Evolutionary conservation across 2,113 vertebrate genomes (phyloP).

Genomic region (Piliocolobus tephrosceles): DNA sequence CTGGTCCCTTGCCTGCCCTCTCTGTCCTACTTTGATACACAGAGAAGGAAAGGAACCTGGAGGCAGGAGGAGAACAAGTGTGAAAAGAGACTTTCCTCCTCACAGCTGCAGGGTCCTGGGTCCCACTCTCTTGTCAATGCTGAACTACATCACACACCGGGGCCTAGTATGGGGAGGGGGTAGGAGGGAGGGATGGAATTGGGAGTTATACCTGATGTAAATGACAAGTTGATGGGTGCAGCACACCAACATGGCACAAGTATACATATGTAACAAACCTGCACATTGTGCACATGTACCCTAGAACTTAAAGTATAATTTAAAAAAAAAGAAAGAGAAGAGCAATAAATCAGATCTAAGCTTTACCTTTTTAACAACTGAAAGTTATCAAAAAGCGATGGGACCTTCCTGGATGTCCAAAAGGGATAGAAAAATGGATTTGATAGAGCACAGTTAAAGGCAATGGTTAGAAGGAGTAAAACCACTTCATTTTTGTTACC

Average conservation of each 20-base stretch:
- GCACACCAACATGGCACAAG: too few species aligned
- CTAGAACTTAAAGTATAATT: too few species aligned
- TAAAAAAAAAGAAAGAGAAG: not conserved
- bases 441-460: not conserved
- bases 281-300: too few species aligned
- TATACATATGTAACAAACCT: too few species aligned
- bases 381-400: not conserved
- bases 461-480: not conserved
- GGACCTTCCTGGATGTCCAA: not conserved
- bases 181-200: too few species aligned
- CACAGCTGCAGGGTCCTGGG: not conserved
- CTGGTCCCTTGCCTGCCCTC: not conserved
- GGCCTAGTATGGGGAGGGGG: too few species aligned
- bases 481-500: not conserved
- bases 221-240: too few species aligned
- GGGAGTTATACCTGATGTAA: too few species aligned
- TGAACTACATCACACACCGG: not conserved
- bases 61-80: not conserved
- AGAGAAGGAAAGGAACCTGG: not conserved
- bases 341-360: not conserved
- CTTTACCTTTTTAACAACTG: not conserved
- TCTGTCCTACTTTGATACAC: not conserved
- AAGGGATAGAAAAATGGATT: not conserved
- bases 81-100: not conserved
- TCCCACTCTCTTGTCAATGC: not conserved